Conservation (phyloP, 2,888 invertebrate species). For the Oscheius onirici region DNA sequence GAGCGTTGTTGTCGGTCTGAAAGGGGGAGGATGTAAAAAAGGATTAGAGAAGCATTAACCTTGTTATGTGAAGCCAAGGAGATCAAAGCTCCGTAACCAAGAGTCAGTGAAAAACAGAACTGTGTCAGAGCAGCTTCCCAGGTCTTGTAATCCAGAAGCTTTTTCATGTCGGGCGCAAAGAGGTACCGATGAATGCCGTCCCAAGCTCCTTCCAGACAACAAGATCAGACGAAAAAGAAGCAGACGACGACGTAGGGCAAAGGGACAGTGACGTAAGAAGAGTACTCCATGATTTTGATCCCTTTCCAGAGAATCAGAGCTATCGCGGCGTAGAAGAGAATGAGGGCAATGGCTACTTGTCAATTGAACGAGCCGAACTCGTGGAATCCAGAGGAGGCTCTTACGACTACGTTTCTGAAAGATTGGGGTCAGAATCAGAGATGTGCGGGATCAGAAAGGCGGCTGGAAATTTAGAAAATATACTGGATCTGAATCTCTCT, state of each 20-base stretch:
- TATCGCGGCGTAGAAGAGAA: constrained; percentile 51
- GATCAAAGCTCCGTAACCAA: constrained; percentile 63
- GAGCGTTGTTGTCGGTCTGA: constrained; percentile 54
- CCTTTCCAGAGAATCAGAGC: constrained; percentile 62
- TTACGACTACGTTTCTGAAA: not conserved
- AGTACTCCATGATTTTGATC: constrained; percentile 57
- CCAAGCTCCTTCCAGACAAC: constrained; percentile 56
- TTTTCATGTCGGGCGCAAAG: constrained; percentile 39
- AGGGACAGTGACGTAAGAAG: constrained; percentile 42
- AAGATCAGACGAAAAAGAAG: constrained; percentile 52
- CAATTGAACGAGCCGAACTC: constrained; percentile 53
- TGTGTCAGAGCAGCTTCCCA: constrained; percentile 64
- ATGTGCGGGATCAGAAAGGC: too few relatives aligned
- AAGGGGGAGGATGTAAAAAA: not conserved
- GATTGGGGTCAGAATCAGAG: constrained; percentile 39
- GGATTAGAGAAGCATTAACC: constrained; percentile 9
- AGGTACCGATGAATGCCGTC: constrained; percentile 52
- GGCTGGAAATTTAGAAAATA: too few relatives aligned
- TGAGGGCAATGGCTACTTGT: constrained; percentile 37
- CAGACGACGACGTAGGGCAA: constrained; percentile 40
- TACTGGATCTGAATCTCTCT: too few relatives aligned
- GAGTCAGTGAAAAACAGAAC: constrained; percentile 62
- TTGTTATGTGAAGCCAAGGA: constrained; percentile 63
- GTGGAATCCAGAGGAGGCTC: constrained; percentile 47
- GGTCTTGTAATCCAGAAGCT: constrained; percentile 43